Percentiles rank a stretch among this genome's conserved stretches.
These are phyloP conservation scores for Ambastaia sidthimunki DNA, from an alignment of 2,797 vertebrate genomes.

Conservation along the genomic window DNA sequence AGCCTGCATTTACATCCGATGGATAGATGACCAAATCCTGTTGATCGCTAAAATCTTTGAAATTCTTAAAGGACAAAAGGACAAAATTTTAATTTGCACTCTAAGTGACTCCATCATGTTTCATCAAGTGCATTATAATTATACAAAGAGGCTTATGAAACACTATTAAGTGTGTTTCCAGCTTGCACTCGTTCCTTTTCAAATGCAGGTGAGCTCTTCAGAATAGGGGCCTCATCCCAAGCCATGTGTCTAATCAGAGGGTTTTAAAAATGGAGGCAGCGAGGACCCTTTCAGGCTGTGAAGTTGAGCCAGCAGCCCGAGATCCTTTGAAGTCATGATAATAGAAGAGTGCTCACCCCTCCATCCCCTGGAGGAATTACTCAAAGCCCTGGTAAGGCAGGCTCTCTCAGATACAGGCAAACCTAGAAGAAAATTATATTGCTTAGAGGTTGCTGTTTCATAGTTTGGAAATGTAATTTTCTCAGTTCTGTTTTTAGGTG, in stretches of 20 bases:
- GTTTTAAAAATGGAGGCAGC: constrained; percentile 43
- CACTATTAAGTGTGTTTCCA: constrained; percentile 6
- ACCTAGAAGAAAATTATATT: neutral
- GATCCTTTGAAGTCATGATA: constrained; percentile 56
- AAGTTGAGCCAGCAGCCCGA: constrained; percentile 17
- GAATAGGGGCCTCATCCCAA: constrained; percentile 9
- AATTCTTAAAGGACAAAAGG: constrained; percentile 21
- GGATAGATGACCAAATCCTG: neutral
- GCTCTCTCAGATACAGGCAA: neutral
- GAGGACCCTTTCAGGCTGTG: constrained; percentile 27
- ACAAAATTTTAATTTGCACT: constrained; percentile 21
- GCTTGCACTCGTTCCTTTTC: constrained; percentile 17
- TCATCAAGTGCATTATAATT: constrained; percentile 24
- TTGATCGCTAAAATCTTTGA: constrained; percentile 23
- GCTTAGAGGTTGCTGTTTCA: neutral
- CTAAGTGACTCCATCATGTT: constrained; percentile 41
- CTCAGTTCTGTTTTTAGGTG: neutral
- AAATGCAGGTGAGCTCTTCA: constrained; percentile 39
- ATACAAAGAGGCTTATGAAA: constrained; percentile 43
- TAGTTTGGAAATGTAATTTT: neutral
- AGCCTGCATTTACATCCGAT: constrained; percentile 12
- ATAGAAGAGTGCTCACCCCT: constrained; percentile 35
- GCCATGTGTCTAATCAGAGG: constrained; percentile 44
- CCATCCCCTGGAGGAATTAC: constrained; percentile 17
- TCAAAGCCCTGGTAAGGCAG: constrained; percentile 22